Evolutionary conservation across 1,140 invertebrate genomes (phyloP).

Genomic region (Gerris buenoi): DNA sequence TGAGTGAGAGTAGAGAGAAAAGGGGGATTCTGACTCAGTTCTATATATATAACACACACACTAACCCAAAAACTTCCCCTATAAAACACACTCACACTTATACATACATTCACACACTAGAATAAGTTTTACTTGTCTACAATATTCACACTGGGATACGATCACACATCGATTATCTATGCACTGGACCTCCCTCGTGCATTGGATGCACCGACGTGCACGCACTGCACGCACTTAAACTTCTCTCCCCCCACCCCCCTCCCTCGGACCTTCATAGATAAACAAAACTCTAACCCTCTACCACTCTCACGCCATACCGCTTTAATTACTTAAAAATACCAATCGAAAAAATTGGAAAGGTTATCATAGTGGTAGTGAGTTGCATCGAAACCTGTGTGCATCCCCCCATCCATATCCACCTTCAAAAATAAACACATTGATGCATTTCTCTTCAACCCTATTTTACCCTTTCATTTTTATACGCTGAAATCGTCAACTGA

Average conservation of each 20-base stretch:
- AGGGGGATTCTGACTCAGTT: background rate
- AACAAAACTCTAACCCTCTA: constrained; percentile 3
- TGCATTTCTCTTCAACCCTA: too few relatives aligned
- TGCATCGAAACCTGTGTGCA: too few relatives aligned
- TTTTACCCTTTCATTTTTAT: too few relatives aligned
- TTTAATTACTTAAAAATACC: constrained; percentile 6
- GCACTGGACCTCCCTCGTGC: too few relatives aligned
- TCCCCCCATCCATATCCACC: too few relatives aligned
- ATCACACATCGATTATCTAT: too few relatives aligned
- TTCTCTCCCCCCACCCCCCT: background rate
- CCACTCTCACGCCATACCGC: background rate
- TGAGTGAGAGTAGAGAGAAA: background rate
- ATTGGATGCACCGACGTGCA: background rate
- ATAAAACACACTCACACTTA: background rate
- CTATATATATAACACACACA: background rate
- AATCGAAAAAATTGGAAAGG: background rate
- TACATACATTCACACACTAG: background rate
- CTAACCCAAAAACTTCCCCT: background rate
- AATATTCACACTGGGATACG: too few relatives aligned
- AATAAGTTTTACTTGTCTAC: too few relatives aligned
- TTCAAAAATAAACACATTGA: too few relatives aligned
- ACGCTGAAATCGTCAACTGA: too few relatives aligned
- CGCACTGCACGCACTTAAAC: background rate
- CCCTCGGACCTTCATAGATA: background rate
- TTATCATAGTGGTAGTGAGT: background rate